Evolutionary conservation across 2,797 vertebrate genomes (phyloP), one percentile per base, ranked within the genome.

Genomic region (Channallabes apus): DNA sequence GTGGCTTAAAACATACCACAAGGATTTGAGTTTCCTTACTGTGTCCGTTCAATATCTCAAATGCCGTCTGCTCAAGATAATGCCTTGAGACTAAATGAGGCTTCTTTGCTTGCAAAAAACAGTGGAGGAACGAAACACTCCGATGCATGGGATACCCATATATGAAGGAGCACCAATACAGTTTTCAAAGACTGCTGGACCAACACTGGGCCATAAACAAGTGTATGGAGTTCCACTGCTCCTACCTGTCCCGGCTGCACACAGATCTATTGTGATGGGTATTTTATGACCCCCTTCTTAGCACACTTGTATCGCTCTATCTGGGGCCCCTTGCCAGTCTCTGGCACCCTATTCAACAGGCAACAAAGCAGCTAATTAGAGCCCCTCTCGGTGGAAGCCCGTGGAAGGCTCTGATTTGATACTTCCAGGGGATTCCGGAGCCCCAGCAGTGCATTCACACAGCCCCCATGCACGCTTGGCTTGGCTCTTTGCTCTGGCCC

Each of bases 281-380:
- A 85, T 90, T 86, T 91, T 92, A 90, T 67, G 85, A 91, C 72
- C 91, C 88, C 91, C 91, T 93, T 92, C 91, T 92, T 92, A 92
- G 85, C 46, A 87, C 91, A 90, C 88, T 87, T 91, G 91, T 87
- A 82, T 88, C 90, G 87, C 84, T 88, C 93, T 90, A 82, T 84
- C 27, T 82, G 89, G 92, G 94, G 91, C 92, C 92, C 89, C 92
- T 87, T 85, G 88, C 91, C 91, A 87, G 84, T 90, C 93, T 93
- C 85, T 90, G 92, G 93, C 89, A 71, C 91, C 87, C 90, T 88
- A 88, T 90, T 95, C 94, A 93, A 92, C 92, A 91, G 85, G 90
- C 93, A 94, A 95, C 93, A 92, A 95, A 96, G 93, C 92, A 93
- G 94, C 93, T 95, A 95, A 95, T 93, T 93, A 96, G 94, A 94